phyloP scores from a whole-genome alignment of 2,797 vertebrate genomes.

The Acipenser ruthenus region DNA sequence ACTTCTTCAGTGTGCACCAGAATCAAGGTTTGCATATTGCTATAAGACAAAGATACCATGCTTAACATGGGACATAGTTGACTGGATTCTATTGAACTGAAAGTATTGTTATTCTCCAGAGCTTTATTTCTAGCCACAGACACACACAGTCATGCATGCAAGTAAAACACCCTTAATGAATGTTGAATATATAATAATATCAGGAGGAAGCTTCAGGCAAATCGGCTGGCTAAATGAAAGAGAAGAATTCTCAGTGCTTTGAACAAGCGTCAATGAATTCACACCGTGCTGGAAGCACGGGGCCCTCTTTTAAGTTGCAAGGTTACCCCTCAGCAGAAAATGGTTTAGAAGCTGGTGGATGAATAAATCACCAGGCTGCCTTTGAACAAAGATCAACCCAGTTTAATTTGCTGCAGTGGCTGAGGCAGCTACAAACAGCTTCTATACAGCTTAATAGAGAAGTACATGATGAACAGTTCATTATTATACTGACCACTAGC shows the following conservation, averaged over 20 bases:
- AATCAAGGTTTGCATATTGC: too few relatives aligned
- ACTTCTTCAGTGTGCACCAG: too few relatives aligned
- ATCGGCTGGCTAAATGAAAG: background rate
- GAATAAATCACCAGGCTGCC: slow-evolving; percentile 1
- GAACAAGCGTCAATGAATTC: background rate
- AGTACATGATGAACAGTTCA: too few relatives aligned
- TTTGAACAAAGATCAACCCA: background rate
- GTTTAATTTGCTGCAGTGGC: background rate
- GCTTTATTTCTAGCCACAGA: background rate
- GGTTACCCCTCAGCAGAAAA: background rate
- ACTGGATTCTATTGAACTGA: too few relatives aligned
- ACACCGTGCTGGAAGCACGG: background rate
- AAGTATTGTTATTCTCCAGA: too few relatives aligned
- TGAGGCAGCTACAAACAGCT: background rate
- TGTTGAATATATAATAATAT: too few relatives aligned
- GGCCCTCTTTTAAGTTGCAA: background rate
- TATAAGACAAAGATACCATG: too few relatives aligned
- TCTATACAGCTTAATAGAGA: background rate
- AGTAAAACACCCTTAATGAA: background rate
- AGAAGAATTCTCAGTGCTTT: background rate
- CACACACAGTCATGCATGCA: background rate
- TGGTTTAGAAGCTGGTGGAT: background rate
- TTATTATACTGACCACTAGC: too few relatives aligned
- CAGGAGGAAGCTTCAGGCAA: background rate
- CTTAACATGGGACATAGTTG: too few relatives aligned